Conservation (phyloP, 30 jellyfish, hydroid and myxozoan species). For the Hydractinia echinata region DNA sequence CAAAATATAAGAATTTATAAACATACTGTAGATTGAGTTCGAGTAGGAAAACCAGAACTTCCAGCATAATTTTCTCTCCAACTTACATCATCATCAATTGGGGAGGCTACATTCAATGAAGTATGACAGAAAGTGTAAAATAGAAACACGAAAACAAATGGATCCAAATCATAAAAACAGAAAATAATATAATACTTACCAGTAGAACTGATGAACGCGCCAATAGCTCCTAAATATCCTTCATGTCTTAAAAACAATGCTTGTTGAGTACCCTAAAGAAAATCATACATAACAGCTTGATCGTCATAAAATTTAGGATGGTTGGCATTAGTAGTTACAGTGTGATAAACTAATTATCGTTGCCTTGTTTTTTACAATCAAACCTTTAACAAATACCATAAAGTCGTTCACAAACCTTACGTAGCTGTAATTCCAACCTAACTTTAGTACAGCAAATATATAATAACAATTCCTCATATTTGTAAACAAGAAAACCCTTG, state of each 20-base stretch:
- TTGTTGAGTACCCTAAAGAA: slow-evolving; percentile 66
- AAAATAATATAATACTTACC: not conserved
- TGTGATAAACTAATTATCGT: no score
- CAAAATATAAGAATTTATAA: no score
- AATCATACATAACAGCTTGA: not conserved
- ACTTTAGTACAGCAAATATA: no score
- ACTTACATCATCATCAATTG: slow-evolving; percentile 42
- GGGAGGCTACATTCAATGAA: slow-evolving; percentile 7
- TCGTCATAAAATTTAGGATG: no score
- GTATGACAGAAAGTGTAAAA: not conserved
- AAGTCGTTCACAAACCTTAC: no score
- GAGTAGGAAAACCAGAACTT: slow-evolving; percentile 66
- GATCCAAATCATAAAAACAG: not conserved
- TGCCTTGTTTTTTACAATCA: no score
- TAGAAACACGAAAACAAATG: not conserved
- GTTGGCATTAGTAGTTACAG: no score
- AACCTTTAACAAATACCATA: no score
- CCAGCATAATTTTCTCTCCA: slow-evolving; percentile 96
- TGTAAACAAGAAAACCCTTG: no score
- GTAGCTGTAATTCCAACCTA: no score
- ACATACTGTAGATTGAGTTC: not conserved
- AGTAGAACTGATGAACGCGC: slow-evolving; percentile 69
- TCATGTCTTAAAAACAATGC: slow-evolving; percentile 94
- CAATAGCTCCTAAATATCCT: slow-evolving; percentile 98
- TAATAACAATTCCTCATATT: no score